Base-by-base conservation (phyloP, 2,113 vertebrate species). In the Accipiter cooperii region DNA sequence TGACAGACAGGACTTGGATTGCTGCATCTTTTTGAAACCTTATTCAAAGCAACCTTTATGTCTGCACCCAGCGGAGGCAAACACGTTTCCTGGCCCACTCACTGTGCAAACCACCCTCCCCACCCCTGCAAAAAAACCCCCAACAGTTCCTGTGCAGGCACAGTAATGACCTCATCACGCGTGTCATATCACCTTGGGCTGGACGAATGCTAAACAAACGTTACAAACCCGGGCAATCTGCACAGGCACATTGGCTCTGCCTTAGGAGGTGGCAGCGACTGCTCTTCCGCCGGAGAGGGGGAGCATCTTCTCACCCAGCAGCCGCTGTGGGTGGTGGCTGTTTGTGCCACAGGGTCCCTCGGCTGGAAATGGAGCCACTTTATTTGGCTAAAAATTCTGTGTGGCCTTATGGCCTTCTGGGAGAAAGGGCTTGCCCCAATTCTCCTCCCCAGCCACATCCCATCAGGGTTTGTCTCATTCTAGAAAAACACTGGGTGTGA, bases 1-100 rank as follows among this genome's bases (percentile, higher is more conserved):
- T 96, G 94, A 95, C 87, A 97, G 92, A 94, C 95, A 90, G 95
- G 68, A 21, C 84, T 89, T 78, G 55, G 49, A 34, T 80, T 52
- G 54, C 73, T 93, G 79, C 81, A 81, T 90, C 84, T 87, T 80
- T 58, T 65, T 44, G 79, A 65, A 92, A 15, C n/a, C 78, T 81
- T 38, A 9, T 17, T 85, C 51, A 57, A n/a, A 71, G 89, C 66
- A 61, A 60, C 28, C 61, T 51, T 74, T 36, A 5, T 28, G 38
- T 58, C 63, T 84, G 75, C 24, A 17, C 51, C 71, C 54, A 28
- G 75, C 2, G 5, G 64, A 60, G 68, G 58, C 70, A 63, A 36
- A n/a, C 3, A 3, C 6, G 3, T 34, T 66, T 84, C 58, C 79
- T 46, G 86, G 34, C 31, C 83, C 77, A 29, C 38, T 76, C 55